These are phyloP conservation scores for Lysiphlebus fabarum DNA, from an alignment of 1,140 invertebrate species.

Conservation along the genomic window DNA sequence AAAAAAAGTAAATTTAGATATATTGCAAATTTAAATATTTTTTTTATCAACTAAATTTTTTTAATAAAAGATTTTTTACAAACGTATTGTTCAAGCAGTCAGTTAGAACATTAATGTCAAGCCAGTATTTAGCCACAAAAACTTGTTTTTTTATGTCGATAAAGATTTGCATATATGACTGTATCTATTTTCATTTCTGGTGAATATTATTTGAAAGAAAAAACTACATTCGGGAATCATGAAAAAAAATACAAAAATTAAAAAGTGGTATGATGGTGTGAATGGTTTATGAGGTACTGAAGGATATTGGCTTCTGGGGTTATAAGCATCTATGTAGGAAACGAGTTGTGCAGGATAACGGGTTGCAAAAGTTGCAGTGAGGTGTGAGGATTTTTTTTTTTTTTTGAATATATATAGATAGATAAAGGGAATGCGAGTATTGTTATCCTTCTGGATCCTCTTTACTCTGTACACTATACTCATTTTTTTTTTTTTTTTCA, in stretches of 20 bases:
- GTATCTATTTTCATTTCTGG: conserved; percentile 2
- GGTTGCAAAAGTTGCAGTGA: conserved; percentile 7
- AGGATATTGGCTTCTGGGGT: conserved; percentile 27
- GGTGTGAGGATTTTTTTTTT: conserved; percentile 19
- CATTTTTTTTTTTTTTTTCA: conserved; percentile 13
- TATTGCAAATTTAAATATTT: no score
- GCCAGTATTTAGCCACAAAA: conserved; percentile 54
- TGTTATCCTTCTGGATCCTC: conserved; percentile 27
- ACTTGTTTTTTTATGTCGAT: not conserved
- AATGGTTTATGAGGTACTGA: no score
- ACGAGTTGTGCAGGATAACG: conserved; percentile 30
- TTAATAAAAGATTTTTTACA: no score
- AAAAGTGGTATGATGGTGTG: not conserved
- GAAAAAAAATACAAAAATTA: conserved; percentile 22
- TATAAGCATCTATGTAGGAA: conserved; percentile 20
- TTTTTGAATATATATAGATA: conserved; percentile 19
- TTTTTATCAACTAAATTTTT: no score
- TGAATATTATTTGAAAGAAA: conserved; percentile 29
- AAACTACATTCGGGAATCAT: conserved; percentile 22
- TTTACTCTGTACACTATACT: conserved; percentile 17
- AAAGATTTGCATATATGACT: not conserved
- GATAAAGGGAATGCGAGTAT: conserved; percentile 24
- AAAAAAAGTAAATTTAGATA: no score
- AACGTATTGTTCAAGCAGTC: conserved; percentile 17
- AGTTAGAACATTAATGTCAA: conserved; percentile 50